phyloP scores from a whole-genome alignment of 2,888 invertebrate genomes.

The Bruchidius siliquastri region DNA sequence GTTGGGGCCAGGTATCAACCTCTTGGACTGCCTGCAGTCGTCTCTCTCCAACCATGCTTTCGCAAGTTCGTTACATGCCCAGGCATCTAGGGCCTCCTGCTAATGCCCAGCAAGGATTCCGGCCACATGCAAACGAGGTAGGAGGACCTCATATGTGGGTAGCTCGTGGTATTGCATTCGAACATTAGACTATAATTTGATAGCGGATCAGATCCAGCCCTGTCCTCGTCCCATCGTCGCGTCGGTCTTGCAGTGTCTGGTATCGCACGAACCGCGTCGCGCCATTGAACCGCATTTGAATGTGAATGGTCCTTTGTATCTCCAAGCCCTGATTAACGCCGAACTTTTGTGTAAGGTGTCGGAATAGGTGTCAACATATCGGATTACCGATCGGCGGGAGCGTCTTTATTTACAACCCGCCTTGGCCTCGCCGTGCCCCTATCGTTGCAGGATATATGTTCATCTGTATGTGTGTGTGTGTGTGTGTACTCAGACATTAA shows the following conservation, averaged over 20 bases:
- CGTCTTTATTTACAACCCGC: background rate
- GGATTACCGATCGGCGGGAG: background rate
- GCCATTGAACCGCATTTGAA: background rate
- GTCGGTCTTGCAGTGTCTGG: too few relatives aligned
- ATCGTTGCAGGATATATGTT: background rate
- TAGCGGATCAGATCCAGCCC: background rate
- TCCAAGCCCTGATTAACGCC: slow-evolving; percentile 12
- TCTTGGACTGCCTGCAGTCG: too few relatives aligned
- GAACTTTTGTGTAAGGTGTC: slow-evolving; percentile 17
- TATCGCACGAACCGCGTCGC: too few relatives aligned
- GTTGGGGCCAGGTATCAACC: too few relatives aligned
- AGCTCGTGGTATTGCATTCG: too few relatives aligned
- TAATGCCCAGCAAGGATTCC: too few relatives aligned
- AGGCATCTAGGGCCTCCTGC: too few relatives aligned
- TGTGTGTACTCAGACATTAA: background rate
- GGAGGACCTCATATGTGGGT: too few relatives aligned
- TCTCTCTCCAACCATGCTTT: too few relatives aligned
- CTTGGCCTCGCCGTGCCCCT: background rate
- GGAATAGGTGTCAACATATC: background rate
- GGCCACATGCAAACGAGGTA: too few relatives aligned
- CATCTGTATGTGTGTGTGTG: background rate
- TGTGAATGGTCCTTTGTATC: slow-evolving; percentile 13
- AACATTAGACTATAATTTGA: too few relatives aligned
- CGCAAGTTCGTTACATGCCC: too few relatives aligned
- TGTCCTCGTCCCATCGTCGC: background rate